A percentile compares a stretch with the other conserved stretches of the same genome.
These are phyloP conservation scores for Acanthococcus lagerstroemiae DNA, from an alignment of 2,888 invertebrate species.

Conservation along the genomic window DNA sequence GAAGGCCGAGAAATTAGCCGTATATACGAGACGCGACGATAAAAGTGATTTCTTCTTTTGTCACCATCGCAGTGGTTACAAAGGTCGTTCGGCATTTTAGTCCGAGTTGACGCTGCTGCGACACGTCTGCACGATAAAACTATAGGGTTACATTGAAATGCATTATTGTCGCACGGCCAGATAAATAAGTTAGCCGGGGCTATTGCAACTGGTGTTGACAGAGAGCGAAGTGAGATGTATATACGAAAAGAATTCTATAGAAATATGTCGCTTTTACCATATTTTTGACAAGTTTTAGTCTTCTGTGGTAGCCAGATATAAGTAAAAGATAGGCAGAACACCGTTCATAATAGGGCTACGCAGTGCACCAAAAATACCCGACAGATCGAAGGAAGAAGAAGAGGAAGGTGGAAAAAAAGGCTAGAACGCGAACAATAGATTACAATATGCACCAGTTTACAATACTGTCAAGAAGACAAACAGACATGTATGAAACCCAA, in stretches of 20 bases:
- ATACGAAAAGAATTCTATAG: background rate
- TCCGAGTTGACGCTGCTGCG: too few species aligned
- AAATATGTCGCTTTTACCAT: background rate
- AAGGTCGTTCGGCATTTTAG: too few species aligned
- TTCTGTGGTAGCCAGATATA: background rate
- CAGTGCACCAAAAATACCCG: background rate
- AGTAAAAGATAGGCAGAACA: background rate
- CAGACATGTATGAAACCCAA: conserved; percentile 15
- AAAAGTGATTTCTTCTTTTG: too few species aligned
- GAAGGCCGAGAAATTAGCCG: too few species aligned
- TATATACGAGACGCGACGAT: too few species aligned
- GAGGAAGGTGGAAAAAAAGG: conserved; percentile 3
- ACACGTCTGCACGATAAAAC: background rate
- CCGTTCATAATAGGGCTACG: background rate
- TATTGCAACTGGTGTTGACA: background rate
- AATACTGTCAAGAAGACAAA: conserved; percentile 27
- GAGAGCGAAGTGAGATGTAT: background rate
- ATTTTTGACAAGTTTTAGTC: background rate
- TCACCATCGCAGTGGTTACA: too few species aligned
- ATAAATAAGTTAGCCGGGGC: background rate
- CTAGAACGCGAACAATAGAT: conserved; percentile 7
- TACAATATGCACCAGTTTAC: conserved; percentile 18
- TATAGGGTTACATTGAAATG: background rate
- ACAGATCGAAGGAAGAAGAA: background rate
- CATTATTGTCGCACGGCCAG: background rate